Conservation (phyloP, 2,797 vertebrate genomes). For the Gymnothorax reevesii region DNA sequence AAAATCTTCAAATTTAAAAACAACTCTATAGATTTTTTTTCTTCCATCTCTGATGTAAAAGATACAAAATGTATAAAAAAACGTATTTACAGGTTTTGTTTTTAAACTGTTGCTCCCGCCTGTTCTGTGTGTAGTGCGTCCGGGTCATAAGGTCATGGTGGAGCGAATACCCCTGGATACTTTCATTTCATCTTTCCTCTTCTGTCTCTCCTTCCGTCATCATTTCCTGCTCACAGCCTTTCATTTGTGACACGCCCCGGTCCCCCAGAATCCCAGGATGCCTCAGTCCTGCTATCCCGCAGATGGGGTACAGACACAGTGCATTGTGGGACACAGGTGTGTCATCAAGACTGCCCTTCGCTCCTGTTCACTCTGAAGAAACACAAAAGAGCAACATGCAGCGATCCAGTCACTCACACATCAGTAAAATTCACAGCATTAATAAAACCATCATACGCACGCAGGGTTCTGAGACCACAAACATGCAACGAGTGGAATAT, state of each 20-base stretch:
- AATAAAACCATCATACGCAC: neutral
- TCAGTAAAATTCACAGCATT: neutral
- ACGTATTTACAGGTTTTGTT: slow-evolving; percentile 77
- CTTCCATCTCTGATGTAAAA: slow-evolving; percentile 93
- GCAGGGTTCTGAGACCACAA: neutral
- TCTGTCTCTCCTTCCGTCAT: slow-evolving; percentile 26
- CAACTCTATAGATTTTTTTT: slow-evolving; percentile 85
- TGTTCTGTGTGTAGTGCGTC: slow-evolving; percentile 51
- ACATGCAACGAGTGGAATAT: no score
- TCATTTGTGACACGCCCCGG: slow-evolving; percentile 8
- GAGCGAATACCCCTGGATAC: slow-evolving; percentile 49
- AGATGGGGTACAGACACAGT: slow-evolving; percentile 49
- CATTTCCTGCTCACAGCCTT: slow-evolving; percentile 12
- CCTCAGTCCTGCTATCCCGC: slow-evolving; percentile 37
- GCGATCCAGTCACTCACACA: neutral
- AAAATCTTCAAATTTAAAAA: slow-evolving; percentile 76
- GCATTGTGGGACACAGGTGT: slow-evolving; percentile 59
- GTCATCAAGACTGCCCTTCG: slow-evolving; percentile 92
- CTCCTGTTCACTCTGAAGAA: slow-evolving; percentile 84
- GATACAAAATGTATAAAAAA: slow-evolving; percentile 98
- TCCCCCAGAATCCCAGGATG: slow-evolving; percentile 40
- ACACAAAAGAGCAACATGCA: slow-evolving; percentile 22
- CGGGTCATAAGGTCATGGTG: slow-evolving; percentile 50
- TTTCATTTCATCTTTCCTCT: slow-evolving; percentile 41
- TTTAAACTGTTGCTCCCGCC: slow-evolving; percentile 42